Evolutionary conservation across 2,113 vertebrate genomes (phyloP).

Genomic region (Zosterops lateralis): DNA sequence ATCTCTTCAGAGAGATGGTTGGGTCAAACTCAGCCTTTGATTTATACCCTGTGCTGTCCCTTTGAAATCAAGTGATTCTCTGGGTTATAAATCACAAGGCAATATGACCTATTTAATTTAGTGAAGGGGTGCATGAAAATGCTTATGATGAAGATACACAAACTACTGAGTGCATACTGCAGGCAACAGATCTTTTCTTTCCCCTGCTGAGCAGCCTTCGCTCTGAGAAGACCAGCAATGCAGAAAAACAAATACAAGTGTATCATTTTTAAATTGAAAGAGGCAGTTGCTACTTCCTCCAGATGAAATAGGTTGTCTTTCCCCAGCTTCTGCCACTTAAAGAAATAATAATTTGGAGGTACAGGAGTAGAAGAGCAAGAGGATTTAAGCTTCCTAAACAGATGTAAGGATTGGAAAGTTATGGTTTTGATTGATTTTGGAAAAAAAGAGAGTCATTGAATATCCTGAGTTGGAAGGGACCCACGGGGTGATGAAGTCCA

Average conservation of each 20-base stretch:
- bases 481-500: neutral
- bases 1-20: neutral
- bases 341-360: neutral
- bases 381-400: neutral
- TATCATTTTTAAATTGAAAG: neutral
- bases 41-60: neutral
- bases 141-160: neutral
- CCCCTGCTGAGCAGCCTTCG: neutral
- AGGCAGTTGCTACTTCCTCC: neutral
- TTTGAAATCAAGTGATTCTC: conserved; percentile 4
- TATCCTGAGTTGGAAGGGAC: neutral
- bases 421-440: neutral
- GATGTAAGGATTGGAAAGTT: neutral
- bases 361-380: neutral
- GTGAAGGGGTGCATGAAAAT: neutral
- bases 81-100: neutral
- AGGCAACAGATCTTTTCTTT: neutral
- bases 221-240: neutral
- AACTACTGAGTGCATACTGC: neutral
- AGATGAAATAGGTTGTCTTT: neutral
- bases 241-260: neutral
- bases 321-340: neutral
- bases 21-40: conserved; percentile 41
- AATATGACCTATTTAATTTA: conserved; percentile 37
- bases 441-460: neutral